Conservation (phyloP, 1,140 invertebrate genomes). For the Drosophila rhopaloa region DNA sequence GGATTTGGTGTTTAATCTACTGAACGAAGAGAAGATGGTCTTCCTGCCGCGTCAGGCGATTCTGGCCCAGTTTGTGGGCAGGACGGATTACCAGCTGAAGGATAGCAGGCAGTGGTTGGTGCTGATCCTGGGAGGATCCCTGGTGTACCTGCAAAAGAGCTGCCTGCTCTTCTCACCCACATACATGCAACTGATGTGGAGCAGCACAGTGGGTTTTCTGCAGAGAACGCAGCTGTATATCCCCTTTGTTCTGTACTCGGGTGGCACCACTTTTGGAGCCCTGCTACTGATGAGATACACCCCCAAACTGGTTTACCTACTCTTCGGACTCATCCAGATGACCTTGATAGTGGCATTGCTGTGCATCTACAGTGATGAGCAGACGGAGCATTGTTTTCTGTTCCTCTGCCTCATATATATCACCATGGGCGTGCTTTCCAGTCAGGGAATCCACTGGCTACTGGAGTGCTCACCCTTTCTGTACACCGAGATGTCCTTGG, state of each 20-base stretch:
- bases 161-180: slow-evolving; percentile 58
- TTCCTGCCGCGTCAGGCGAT: slow-evolving; percentile 66
- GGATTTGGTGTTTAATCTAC: slow-evolving; percentile 74
- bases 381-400: slow-evolving; percentile 66
- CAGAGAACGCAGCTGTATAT: slow-evolving; percentile 46
- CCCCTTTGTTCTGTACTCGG: slow-evolving; percentile 60
- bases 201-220: slow-evolving; percentile 55
- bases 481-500: slow-evolving; percentile 66
- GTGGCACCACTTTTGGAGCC: slow-evolving; percentile 56
- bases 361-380: slow-evolving; percentile 69
- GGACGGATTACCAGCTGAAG: slow-evolving; percentile 54
- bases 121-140: slow-evolving; percentile 41
- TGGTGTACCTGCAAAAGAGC: slow-evolving; percentile 56
- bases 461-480: slow-evolving; percentile 75
- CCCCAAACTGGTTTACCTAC: slow-evolving; percentile 70
- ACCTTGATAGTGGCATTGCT: slow-evolving; percentile 66
- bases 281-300: slow-evolving; percentile 68
- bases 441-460: slow-evolving; percentile 67
- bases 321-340: slow-evolving; percentile 75
- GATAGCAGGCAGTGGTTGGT: slow-evolving; percentile 69
- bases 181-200: slow-evolving; percentile 71
- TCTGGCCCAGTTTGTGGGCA: slow-evolving; percentile 66
- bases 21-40: slow-evolving; percentile 72
- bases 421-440: slow-evolving; percentile 69
- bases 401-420: slow-evolving; percentile 74